Conservation (phyloP, 2,888 invertebrate genomes). For the Lasioglossum marginatum region DNA sequence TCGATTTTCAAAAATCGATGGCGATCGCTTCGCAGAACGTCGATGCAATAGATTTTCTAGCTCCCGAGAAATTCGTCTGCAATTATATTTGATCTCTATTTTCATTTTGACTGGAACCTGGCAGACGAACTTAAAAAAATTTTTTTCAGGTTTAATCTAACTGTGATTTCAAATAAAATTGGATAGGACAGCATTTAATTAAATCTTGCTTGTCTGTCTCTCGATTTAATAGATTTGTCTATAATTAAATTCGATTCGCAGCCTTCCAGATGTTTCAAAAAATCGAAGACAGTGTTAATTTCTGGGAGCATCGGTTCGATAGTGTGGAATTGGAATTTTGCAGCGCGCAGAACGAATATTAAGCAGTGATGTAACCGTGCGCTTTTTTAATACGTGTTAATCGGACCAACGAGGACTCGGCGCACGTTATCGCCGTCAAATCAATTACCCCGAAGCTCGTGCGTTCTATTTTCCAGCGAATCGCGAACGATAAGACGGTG, state of each 20-base stretch:
- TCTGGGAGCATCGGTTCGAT: background rate
- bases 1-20: background rate
- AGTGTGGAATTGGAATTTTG: background rate
- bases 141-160: too few species aligned
- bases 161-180: background rate
- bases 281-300: background rate
- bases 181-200: background rate
- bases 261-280: background rate
- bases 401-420: background rate
- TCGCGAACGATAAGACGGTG: constrained; percentile 38
- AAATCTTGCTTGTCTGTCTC: background rate
- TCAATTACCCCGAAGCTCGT: constrained; percentile 30
- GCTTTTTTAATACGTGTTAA: constrained; percentile 20
- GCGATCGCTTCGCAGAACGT: too few species aligned
- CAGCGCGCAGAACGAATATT: background rate
- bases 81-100: too few species aligned
- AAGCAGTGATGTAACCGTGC: background rate
- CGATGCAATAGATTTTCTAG: too few species aligned
- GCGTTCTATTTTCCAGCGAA: background rate
- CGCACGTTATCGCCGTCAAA: constrained; percentile 19
- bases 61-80: too few species aligned
- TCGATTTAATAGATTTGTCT: background rate
- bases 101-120: too few species aligned
- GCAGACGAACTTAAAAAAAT: too few species aligned
- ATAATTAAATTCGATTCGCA: background rate